These are phyloP conservation scores for Hypolimnas misippus DNA, from an alignment of 2,888 invertebrate genomes.

Conservation along the genomic window DNA sequence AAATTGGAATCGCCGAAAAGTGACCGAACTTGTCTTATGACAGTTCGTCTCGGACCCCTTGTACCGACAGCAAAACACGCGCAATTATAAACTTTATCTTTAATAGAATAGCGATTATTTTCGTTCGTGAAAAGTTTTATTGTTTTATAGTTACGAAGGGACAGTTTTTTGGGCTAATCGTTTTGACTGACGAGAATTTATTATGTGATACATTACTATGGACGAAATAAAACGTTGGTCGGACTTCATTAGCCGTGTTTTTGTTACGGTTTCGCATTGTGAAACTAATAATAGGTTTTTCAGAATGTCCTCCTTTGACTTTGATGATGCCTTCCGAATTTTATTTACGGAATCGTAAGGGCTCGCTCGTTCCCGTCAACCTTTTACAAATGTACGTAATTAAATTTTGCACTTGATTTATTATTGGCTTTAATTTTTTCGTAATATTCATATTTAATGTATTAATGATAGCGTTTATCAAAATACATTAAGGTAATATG, in stretches of 20 bases:
- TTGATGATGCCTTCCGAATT: slow-evolving; percentile 71
- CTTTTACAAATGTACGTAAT: slow-evolving; percentile 17
- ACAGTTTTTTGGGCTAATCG: slow-evolving; percentile 65
- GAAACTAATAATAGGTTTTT: slow-evolving; percentile 60
- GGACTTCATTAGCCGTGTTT: slow-evolving; percentile 77
- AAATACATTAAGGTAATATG: too few species aligned
- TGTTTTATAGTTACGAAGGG: slow-evolving; percentile 52
- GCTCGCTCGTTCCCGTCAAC: slow-evolving; percentile 5
- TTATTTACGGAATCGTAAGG: slow-evolving; percentile 40
- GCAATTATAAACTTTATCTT: slow-evolving; percentile 33
- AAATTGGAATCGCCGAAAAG: slow-evolving; percentile 64
- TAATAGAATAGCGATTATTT: slow-evolving; percentile 34
- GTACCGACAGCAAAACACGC: slow-evolving; percentile 13
- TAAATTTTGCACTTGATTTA: slow-evolving; percentile 16
- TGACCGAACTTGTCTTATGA: slow-evolving; percentile 72
- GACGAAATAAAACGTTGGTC: slow-evolving; percentile 72
- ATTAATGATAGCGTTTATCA: too few species aligned
- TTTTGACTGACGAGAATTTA: slow-evolving; percentile 82
- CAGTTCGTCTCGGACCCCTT: slow-evolving; percentile 52
- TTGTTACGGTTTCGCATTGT: slow-evolving; percentile 65
- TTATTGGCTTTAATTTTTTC: neutral
- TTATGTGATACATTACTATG: slow-evolving; percentile 76
- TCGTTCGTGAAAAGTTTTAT: slow-evolving; percentile 36
- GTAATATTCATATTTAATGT: neutral
- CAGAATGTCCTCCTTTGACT: slow-evolving; percentile 52